phyloP scores from a whole-genome alignment of 2,888 invertebrate species.

The Sipha maydis region DNA sequence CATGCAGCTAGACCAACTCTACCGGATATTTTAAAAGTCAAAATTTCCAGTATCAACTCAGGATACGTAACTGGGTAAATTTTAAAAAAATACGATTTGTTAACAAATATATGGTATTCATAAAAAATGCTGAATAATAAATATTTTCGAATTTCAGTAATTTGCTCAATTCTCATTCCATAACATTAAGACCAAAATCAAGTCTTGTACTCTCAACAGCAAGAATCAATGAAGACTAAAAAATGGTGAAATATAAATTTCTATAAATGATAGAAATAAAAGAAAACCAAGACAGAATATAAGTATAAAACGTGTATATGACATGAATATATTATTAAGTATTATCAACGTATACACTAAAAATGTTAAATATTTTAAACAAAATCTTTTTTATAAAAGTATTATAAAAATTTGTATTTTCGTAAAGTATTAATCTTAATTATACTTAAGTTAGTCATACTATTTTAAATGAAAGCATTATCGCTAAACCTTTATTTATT shows the following conservation, averaged over 20 bases:
- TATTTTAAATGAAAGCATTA: no score
- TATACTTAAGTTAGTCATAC: no score
- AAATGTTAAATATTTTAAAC: no score
- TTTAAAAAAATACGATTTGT: constrained; percentile 45
- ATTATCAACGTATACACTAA: no score
- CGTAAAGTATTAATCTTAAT: no score
- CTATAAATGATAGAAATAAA: no score
- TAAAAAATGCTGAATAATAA: not conserved
- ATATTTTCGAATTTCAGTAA: constrained; percentile 31
- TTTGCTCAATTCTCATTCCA: not conserved
- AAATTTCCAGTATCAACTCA: constrained; percentile 68
- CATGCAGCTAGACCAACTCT: constrained; percentile 67
- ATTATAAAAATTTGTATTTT: no score
- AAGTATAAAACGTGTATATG: no score
- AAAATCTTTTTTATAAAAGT: not conserved
- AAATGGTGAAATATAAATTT: not conserved
- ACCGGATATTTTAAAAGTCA: constrained; percentile 66
- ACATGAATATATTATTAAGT: no score
- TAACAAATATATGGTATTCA: not conserved
- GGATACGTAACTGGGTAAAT: constrained; percentile 67
- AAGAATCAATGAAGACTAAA: not conserved
- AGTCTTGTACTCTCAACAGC: constrained; percentile 58
- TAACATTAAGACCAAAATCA: constrained; percentile 63
- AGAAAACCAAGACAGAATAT: not conserved
- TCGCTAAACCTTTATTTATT: no score